phyloP scores from a whole-genome alignment of 2,888 invertebrate species.

The Cheilosia soror region DNA sequence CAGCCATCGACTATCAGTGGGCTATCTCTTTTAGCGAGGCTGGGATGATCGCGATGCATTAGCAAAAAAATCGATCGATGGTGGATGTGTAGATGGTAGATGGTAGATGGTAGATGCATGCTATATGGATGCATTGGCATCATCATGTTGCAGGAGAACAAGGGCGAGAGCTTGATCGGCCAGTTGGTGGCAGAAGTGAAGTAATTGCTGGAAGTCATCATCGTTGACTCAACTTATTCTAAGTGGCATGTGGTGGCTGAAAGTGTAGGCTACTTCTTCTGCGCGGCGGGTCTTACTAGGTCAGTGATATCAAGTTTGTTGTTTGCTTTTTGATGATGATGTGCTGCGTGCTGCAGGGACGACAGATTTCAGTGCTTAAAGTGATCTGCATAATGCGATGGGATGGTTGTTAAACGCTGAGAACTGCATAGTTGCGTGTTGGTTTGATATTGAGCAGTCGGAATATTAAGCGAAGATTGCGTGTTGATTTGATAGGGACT shows the following conservation, averaged over 20 bases:
- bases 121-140: neutral
- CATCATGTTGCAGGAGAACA: conserved; percentile 8
- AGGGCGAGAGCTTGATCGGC: neutral
- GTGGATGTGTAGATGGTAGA: conserved; percentile 1
- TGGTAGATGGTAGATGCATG: neutral
- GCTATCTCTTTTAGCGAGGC: conserved; percentile 13
- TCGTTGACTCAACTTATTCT: conserved; percentile 26
- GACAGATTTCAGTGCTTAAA: neutral
- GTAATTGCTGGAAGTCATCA: conserved; percentile 54
- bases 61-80: conserved; percentile 28
- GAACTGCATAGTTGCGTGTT: conserved; percentile 7
- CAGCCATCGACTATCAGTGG: conserved; percentile 51
- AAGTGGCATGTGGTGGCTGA: conserved; percentile 39
- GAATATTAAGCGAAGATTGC: neutral
- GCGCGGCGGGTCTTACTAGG: conserved; percentile 39
- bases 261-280: conserved; percentile 31
- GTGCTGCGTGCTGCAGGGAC: conserved; percentile 6
- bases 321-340: conserved; percentile 13
- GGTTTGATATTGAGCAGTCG: neutral
- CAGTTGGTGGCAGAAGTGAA: conserved; percentile 18
- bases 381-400: neutral
- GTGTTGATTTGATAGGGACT: conserved; percentile 4
- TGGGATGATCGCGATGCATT: conserved; percentile 41
- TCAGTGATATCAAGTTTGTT: conserved; percentile 66
- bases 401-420: neutral